Percentiles rank a stretch among this genome's conserved stretches.
Evolutionary conservation across 2,888 invertebrate species (phyloP).

Genomic region (Dascillus cervinus): DNA sequence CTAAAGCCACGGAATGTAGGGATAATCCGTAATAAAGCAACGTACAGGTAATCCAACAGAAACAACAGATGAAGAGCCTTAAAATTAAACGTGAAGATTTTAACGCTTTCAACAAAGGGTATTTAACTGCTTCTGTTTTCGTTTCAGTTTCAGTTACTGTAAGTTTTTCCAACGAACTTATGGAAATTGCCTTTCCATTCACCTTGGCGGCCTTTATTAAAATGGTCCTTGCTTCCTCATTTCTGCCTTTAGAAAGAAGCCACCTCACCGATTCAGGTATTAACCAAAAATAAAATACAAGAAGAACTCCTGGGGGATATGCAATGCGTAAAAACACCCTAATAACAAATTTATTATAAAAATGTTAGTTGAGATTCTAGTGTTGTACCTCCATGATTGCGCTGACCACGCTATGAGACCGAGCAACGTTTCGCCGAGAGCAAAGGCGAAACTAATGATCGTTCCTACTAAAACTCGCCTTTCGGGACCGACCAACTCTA

Average conservation of each 20-base stretch:
- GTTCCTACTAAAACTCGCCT: conserved; percentile 65
- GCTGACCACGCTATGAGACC: conserved; percentile 60
- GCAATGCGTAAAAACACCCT: conserved; percentile 48
- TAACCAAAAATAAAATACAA: conserved; percentile 59
- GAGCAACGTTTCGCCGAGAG: conserved; percentile 59
- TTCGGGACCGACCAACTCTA: conserved; percentile 69
- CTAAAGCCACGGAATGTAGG: conserved; percentile 65
- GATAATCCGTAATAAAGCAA: conserved; percentile 76
- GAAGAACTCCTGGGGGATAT: conserved; percentile 58
- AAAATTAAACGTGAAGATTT: conserved; percentile 47
- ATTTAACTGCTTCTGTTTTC: conserved; percentile 7
- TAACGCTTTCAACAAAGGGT: conserved; percentile 39
- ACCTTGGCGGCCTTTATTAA: conserved; percentile 54
- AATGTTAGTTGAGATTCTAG: no score
- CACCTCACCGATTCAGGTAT: conserved; percentile 70
- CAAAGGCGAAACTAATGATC: conserved; percentile 61
- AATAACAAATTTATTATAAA: conserved; percentile 28
- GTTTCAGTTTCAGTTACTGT: conserved; percentile 8
- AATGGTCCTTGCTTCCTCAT: conserved; percentile 49
- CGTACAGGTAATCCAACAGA: conserved; percentile 73
- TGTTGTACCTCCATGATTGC: conserved; percentile 56
- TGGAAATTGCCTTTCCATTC: conserved; percentile 44
- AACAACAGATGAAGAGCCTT: conserved; percentile 57
- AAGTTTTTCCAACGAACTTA: conserved; percentile 31
- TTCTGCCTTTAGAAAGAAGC: conserved; percentile 57